Evolutionary conservation across 2,113 vertebrate species (phyloP), one percentile per base, ranked within the genome.

Genomic region (Melanotaenia duboulayi): DNA sequence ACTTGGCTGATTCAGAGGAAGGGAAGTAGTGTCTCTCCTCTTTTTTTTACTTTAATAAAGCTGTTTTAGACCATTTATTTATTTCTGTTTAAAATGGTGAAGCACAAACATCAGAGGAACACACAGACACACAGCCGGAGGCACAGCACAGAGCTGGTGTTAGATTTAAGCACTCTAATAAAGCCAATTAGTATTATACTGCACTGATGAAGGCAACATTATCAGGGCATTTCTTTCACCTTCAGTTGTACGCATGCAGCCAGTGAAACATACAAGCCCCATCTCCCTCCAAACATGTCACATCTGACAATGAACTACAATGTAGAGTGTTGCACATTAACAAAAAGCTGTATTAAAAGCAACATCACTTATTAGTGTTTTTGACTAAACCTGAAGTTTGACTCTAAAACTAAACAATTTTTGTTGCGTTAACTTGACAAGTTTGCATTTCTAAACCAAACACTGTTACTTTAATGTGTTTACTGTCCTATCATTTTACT

Each of bases 151-250:
- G 72, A 91, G 80, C 44, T 80, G 81, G 83, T 83, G 77, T 89
- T 90, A 88, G 77, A 91, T 89, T 84, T 84, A 86, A 87, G 70
- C 84, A 78, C 59, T 86, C 70, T 81, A 86, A 84, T 91, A 85
- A 92, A 91, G 81, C 80, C 88, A 87, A 87, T 91, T 90, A 88
- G 71, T 87, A 81, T 85, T 88, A 86, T 77, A 74, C 68, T 69
- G 60, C 22, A 28, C 64, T 86, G 48, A 82, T 83, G 73, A 89
- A 83, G 71, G 72, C 74, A 78, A 73, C 79, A 73, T 76, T 65
- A 65, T 71, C 28, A 62, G 22, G 40, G 52, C 42, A 37, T 51
- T 70, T 80, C 35, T 65, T 46, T 81, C 72, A 76, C 75, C 51
- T 74, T 17, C 22, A 61, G 59, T 49, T 44, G 74, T 44, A 35